A percentile compares a stretch with the other conserved stretches of the same genome.
Conservation (phyloP, 2,113 vertebrate genomes). For the Callipepla californica region DNA sequence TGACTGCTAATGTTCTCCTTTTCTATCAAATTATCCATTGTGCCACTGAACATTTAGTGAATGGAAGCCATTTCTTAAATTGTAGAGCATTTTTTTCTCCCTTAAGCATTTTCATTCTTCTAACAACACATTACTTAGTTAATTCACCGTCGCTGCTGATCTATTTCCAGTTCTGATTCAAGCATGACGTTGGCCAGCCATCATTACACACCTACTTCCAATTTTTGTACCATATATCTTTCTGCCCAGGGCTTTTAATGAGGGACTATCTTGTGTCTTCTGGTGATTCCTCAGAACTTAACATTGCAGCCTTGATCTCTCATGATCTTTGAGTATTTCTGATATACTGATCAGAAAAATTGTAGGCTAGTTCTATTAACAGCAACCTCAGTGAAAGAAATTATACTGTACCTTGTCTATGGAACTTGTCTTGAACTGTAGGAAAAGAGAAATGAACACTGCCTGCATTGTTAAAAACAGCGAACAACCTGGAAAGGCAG, state of each 20-base stretch:
- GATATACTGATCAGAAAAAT: not conserved
- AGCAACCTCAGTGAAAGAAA: not conserved
- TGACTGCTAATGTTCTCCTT: not conserved
- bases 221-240: not conserved
- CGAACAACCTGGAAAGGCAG: not conserved
- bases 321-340: not conserved
- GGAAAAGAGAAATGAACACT: constrained; percentile 2
- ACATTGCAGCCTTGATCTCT: not conserved
- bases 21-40: not conserved
- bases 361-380: not conserved
- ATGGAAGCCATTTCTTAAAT: not conserved
- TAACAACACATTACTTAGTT: not conserved
- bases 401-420: not conserved
- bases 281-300: not conserved
- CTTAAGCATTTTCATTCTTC: not conserved
- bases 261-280: not conserved
- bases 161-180: not conserved
- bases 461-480: constrained; percentile 2
- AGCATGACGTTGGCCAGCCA: fast-evolving
- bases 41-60: not conserved
- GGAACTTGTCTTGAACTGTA: not conserved
- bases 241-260: not conserved
- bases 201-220: not conserved
- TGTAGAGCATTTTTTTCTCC: not conserved
- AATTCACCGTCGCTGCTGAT: not conserved